Evolutionary conservation across 23 tunicate genomes (phyloP).

Genomic region (Corella eumyota): DNA sequence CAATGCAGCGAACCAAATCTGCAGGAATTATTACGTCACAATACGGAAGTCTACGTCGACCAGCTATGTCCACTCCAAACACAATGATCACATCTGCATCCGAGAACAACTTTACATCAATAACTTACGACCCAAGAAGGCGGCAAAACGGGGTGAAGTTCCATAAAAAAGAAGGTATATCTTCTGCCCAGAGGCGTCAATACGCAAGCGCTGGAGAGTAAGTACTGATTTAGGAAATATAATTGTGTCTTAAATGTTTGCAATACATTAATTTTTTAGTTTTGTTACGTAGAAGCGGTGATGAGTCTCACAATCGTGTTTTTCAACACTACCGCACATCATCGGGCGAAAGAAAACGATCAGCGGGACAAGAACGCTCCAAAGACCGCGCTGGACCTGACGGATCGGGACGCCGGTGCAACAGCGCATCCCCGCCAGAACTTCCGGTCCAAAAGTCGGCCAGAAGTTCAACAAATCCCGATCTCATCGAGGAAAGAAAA

Average conservation of each 20-base stretch:
- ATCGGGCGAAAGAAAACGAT: slow-evolving; percentile 11
- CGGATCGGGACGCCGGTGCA: slow-evolving; percentile 28
- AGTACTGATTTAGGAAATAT: too few relatives aligned
- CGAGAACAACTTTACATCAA: slow-evolving; percentile 4
- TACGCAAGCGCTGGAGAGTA: slow-evolving; percentile 32
- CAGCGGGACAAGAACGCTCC: not conserved
- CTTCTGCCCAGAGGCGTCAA: slow-evolving; percentile 1
- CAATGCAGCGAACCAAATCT: slow-evolving; percentile 5
- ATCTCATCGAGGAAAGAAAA: not conserved
- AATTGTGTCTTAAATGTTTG: too few relatives aligned
- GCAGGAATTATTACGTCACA: slow-evolving; percentile 4
- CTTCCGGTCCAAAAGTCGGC: slow-evolving; percentile 13
- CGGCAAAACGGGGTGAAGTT: not conserved
- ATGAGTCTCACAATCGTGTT: slow-evolving; percentile 6
- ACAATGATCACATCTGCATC: slow-evolving; percentile 21
- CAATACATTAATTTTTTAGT: too few relatives aligned
- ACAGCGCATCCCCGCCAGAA: slow-evolving; percentile 47
- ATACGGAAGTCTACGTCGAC: slow-evolving; percentile 31
- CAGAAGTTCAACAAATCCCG: slow-evolving; percentile 5
- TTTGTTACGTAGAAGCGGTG: slow-evolving; percentile 24
- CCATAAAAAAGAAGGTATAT: not conserved
- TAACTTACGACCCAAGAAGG: not conserved
- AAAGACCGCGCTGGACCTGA: slow-evolving; percentile 2
- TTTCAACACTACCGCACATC: not conserved
- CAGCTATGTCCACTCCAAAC: slow-evolving; percentile 18